Conservation (phyloP, 2,113 vertebrate species). For the Microtus oregoni region DNA sequence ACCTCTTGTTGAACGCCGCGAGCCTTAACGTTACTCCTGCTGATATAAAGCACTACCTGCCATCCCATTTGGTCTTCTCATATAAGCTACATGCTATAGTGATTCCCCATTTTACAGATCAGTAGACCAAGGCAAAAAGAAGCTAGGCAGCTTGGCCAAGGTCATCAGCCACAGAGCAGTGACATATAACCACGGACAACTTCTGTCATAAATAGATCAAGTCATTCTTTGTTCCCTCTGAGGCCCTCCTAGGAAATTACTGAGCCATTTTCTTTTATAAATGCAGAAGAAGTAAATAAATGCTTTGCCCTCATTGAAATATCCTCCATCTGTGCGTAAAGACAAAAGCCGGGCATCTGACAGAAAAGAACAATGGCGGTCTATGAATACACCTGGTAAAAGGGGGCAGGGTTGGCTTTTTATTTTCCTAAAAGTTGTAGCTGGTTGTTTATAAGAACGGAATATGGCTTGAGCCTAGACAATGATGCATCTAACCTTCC, state of each 20-base stretch:
- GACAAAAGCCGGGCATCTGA: background rate
- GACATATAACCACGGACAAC: conserved; percentile 15
- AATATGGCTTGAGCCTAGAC: background rate
- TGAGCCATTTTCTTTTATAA: background rate
- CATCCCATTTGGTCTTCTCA: conserved; percentile 30
- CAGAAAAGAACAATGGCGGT: background rate
- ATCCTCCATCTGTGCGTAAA: background rate
- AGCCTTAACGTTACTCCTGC: conserved; percentile 32
- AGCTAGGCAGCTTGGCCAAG: conserved; percentile 44
- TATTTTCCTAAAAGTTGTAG: background rate
- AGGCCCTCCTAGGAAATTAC: conserved; percentile 9
- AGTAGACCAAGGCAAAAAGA: conserved; percentile 58
- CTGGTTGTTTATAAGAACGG: background rate
- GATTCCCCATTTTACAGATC: conserved; percentile 57
- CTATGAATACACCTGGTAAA: background rate
- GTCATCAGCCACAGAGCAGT: conserved; percentile 9
- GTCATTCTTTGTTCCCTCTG: background rate
- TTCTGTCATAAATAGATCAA: background rate
- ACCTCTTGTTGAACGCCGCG: background rate
- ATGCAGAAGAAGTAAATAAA: background rate
- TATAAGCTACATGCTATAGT: conserved; percentile 25
- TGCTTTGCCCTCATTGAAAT: background rate
- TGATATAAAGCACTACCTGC: background rate
- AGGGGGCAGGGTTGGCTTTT: background rate
- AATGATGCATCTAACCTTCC: background rate